These are phyloP conservation scores for Pterobdella sp. DNA, from an alignment of 2,888 invertebrate species.

Conservation along the genomic window DNA sequence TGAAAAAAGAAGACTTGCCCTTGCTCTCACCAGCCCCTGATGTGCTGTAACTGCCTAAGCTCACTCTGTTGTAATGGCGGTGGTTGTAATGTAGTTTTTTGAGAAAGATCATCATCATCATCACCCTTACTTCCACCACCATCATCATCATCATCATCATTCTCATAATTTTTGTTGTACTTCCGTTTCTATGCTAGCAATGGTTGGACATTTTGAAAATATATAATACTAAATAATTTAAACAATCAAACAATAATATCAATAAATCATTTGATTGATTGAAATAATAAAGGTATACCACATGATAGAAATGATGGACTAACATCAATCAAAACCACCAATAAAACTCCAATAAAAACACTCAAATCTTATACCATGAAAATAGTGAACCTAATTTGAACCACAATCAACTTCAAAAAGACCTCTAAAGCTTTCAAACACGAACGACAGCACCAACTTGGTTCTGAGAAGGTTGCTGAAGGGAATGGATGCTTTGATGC, in stretches of 20 bases:
- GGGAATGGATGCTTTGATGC: background rate
- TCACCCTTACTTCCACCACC: no score
- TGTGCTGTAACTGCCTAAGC: background rate
- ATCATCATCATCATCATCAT: no score
- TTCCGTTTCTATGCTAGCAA: background rate
- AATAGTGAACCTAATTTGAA: background rate
- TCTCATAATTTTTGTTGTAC: background rate
- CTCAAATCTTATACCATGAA: background rate
- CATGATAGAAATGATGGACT: background rate
- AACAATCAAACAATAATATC: no score
- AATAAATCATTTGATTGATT: no score
- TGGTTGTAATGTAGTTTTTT: background rate
- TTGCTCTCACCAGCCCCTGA: background rate
- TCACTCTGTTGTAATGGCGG: background rate
- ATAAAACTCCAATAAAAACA: background rate
- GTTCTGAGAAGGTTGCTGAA: slow-evolving; percentile 7
- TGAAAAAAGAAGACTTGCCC: slow-evolving; percentile 1
- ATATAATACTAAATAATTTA: no score
- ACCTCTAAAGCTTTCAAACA: background rate
- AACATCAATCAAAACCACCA: background rate
- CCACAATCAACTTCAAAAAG: background rate
- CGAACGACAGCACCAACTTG: background rate
- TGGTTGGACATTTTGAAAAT: no score
- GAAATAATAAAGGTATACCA: no score
- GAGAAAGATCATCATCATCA: no score